Conservation (phyloP, 2,888 invertebrate species). For the Caenorhabditis panamensis region DNA sequence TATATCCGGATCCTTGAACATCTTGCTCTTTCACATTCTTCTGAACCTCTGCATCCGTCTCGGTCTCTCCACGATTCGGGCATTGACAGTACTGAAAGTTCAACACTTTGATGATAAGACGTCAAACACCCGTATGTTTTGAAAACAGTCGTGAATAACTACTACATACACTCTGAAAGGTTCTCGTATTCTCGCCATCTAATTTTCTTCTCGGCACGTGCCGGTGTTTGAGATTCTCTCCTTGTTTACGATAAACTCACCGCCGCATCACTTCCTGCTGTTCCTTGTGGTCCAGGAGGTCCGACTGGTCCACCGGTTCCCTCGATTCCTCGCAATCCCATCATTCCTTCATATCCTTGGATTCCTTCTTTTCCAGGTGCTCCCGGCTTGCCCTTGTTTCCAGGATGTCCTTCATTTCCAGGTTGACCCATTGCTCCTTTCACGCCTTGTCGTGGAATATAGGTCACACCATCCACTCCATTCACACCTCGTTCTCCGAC, state of each 20-base stretch:
- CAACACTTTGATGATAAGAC: slow-evolving; percentile 10
- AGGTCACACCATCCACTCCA: slow-evolving; percentile 63
- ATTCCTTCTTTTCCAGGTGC: slow-evolving; percentile 35
- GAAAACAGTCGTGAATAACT: background rate
- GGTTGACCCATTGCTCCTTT: slow-evolving; percentile 62
- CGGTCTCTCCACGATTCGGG: slow-evolving; percentile 48
- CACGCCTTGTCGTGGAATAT: slow-evolving; percentile 59
- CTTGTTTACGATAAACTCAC: slow-evolving; percentile 22
- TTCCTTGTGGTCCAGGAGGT: slow-evolving; percentile 49
- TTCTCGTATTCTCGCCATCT: no score
- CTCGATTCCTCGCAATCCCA: slow-evolving; percentile 55
- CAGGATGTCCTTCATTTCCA: slow-evolving; percentile 65
- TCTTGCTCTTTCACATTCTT: slow-evolving; percentile 21
- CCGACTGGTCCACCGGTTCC: slow-evolving; percentile 44
- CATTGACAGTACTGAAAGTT: slow-evolving; percentile 62
- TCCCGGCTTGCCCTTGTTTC: slow-evolving; percentile 56
- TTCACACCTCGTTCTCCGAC: slow-evolving; percentile 62
- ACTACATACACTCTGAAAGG: no score
- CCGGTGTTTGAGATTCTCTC: no score
- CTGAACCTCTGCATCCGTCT: no score
- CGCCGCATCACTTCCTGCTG: slow-evolving; percentile 52
- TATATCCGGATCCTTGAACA: slow-evolving; percentile 28
- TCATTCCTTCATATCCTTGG: slow-evolving; percentile 56
- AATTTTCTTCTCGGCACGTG: no score
- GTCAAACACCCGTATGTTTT: background rate